Conservation (phyloP, 2,888 invertebrate species). For the Drepana falcataria region DNA sequence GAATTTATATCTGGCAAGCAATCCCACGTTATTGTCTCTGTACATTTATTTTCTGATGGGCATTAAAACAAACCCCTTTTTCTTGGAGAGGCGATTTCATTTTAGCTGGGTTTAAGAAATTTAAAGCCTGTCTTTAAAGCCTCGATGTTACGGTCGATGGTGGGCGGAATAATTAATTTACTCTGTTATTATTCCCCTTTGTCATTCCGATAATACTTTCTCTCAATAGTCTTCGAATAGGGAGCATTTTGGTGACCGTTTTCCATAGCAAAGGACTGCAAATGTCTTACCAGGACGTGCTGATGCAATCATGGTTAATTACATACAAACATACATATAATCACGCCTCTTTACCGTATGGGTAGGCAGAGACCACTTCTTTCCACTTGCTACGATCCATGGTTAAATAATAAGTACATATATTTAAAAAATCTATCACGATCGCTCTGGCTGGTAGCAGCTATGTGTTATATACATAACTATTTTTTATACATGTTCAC, state of each 20-base stretch:
- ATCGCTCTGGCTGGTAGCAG: no score
- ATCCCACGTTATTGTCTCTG: conserved; percentile 77
- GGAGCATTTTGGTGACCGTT: conserved; percentile 1
- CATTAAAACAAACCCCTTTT: conserved; percentile 78
- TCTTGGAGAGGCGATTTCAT: conserved; percentile 70
- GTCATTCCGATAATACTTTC: conserved; percentile 58
- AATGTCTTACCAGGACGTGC: no score
- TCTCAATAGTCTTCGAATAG: conserved; percentile 35
- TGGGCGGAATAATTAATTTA: conserved; percentile 73
- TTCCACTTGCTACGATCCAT: no score
- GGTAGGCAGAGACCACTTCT: no score
- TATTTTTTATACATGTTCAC: no score
- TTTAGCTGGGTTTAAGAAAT: conserved; percentile 77
- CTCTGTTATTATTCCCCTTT: conserved; percentile 65
- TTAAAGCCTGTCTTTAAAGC: conserved; percentile 66
- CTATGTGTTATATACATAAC: no score
- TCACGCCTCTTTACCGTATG: no score
- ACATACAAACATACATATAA: no score
- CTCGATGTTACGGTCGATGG: conserved; percentile 49
- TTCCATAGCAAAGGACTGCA: neutral
- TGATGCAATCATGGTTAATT: no score
- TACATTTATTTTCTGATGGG: conserved; percentile 76
- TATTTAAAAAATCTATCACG: no score
- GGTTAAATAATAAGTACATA: no score
- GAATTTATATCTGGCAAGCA: conserved; percentile 73